Evolutionary conservation across 2,888 invertebrate species (phyloP), one percentile per base, ranked within the genome.

Genomic region (Andrena bicolor): DNA sequence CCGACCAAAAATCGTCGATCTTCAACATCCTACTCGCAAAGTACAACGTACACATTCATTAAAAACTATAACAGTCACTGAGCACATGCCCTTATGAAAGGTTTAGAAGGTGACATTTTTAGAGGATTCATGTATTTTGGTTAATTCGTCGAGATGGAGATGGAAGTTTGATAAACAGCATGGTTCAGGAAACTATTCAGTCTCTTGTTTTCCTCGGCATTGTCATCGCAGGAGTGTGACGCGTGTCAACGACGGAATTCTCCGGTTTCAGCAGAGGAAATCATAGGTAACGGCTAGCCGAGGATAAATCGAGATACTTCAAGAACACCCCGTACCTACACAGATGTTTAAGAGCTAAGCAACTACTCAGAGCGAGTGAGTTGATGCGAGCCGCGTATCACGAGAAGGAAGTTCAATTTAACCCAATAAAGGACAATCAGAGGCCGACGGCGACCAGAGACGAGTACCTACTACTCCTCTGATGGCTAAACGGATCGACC

Each of bases 341-440:
- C 92, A 93, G 92, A 92, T 92, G 92, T 93, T 93, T 92, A 92
- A 93, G 92, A 93, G 93, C 91, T 91, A 91, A 92, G 92, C 93
- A 93, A 92, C 89, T 92, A 91, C 91, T 92, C 92, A 90, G 90
- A 92, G 91, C 90, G 91, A 92, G 92, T 92, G 93, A 93, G 93
- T 93, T 94, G 93, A 94, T 94, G 93, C 92, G 92, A 92, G 93
- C 92, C 92, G 93, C 92, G 92, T 94, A 94, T 93, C 94, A 93
- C 93, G 94, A 94, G 93, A 93, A 94, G 94, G 94, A 94, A 94
- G 94, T 94, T 92, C 94, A 94, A 94, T 94, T 94, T 93, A 94
- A 94, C 93, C 92, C 94, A 94, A 94, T 94, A 94, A 94, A 94
- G 92, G 93, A 94, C 93, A 94, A 94, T 94, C 94, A 94, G 93